Percentiles rank a stretch among this genome's conserved stretches.
phyloP scores from a whole-genome alignment of 2,888 invertebrate genomes.

The Pediacus dermestoides region DNA sequence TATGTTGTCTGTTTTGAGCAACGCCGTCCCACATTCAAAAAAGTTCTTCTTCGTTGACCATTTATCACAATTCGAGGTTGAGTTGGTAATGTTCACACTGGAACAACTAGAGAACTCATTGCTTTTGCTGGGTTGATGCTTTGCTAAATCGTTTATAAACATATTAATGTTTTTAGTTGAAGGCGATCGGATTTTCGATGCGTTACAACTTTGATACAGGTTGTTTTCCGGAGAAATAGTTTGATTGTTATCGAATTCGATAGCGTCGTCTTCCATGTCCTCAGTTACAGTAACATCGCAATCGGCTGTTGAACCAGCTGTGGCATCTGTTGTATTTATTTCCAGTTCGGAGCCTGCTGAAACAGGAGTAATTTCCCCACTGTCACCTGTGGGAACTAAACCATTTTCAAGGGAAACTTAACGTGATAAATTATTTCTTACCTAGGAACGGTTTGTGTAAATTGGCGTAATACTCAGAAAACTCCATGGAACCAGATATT shows the following conservation, averaged over 20 bases:
- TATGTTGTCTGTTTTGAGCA: conserved; percentile 31
- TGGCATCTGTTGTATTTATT: conserved; percentile 65
- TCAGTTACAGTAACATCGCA: conserved; percentile 56
- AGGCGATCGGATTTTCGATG: conserved; percentile 37
- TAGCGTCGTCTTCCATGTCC: conserved; percentile 40
- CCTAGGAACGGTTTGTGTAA: conserved; percentile 35
- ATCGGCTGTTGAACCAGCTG: conserved; percentile 60
- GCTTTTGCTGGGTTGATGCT: too few relatives aligned
- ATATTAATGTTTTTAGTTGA: too few relatives aligned
- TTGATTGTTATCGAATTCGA: conserved; percentile 24
- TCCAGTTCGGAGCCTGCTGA: conserved; percentile 63
- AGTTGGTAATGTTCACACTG: conserved; percentile 29
- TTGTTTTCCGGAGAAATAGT: too few relatives aligned
- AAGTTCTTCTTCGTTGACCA: conserved; percentile 46
- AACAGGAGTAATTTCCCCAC: conserved; percentile 67
- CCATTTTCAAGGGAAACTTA: too few relatives aligned
- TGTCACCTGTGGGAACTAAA: conserved; percentile 36
- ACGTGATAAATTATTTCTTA: conserved; percentile 15
- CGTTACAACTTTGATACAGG: conserved; percentile 30
- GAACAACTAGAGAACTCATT: too few relatives aligned
- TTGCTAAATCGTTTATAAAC: too few relatives aligned
- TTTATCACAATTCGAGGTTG: conserved; percentile 39
- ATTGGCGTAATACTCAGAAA: conserved; percentile 45
- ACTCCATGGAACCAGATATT: conserved; percentile 43
- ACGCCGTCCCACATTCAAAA: conserved; percentile 32